Percentiles rank a stretch among this genome's conserved stretches.
phyloP scores from a whole-genome alignment of 2,113 vertebrate species.

The Telmatochromis sp. region DNA sequence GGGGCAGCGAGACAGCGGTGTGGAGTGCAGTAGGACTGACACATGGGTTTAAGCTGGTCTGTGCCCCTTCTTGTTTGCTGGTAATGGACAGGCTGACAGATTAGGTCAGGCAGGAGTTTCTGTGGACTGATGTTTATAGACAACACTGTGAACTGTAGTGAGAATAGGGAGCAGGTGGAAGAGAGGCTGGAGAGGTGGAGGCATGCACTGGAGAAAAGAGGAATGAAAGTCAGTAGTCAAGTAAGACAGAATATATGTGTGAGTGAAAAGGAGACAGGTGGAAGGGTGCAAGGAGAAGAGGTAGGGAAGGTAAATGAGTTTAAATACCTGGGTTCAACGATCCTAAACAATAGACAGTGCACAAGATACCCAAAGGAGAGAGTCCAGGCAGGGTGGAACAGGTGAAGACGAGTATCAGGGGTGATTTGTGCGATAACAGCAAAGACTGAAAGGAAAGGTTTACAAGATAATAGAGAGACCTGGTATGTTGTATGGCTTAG shows the following conservation, averaged over 20 bases:
- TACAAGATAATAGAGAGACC: neutral
- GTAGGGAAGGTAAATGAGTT: neutral
- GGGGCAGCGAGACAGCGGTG: neutral
- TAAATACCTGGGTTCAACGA: neutral
- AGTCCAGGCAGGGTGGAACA: neutral
- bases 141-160: neutral
- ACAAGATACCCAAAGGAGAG: neutral
- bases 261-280: neutral
- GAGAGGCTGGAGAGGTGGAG: neutral
- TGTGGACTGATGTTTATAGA: neutral
- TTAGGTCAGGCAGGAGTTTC: neutral
- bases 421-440: neutral
- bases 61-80: neutral
- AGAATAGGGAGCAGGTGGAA: neutral
- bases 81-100: neutral
- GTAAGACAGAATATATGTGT: neutral
- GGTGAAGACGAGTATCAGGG: neutral
- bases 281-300: neutral
- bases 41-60: neutral
- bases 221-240: neutral
- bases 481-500: neutral
- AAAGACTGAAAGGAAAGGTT: neutral
- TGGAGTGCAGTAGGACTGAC: neutral
- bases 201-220: neutral
- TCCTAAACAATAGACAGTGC: neutral